A percentile compares a stretch with the other conserved stretches of the same genome.
These are phyloP conservation scores for Aurelia aurita complex sp. Pacific DNA, from an alignment of 30 jellyfish, hydroid and myxozoan genomes.

Conservation along the genomic window DNA sequence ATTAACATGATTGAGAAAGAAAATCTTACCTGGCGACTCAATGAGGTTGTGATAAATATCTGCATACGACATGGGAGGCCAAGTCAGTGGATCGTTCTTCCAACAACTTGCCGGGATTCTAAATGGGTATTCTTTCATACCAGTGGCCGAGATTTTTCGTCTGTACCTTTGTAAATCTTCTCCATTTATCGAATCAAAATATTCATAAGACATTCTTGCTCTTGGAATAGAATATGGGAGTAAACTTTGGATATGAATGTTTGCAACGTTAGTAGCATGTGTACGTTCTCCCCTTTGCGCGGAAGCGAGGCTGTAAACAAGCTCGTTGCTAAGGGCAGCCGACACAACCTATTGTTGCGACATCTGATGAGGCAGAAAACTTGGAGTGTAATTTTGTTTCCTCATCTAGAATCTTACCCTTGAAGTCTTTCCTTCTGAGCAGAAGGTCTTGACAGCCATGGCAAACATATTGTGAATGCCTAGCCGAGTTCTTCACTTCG, in stretches of 20 bases:
- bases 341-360: too few relatives aligned
- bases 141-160: neutral
- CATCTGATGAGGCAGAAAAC: neutral
- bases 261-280: too few relatives aligned
- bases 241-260: neutral
- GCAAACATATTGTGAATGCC: neutral
- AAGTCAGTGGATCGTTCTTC: neutral
- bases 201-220: slow-evolving; percentile 22
- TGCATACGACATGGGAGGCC: slow-evolving; percentile 8
- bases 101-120: slow-evolving; percentile 5
- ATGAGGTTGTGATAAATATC: slow-evolving; percentile 1
- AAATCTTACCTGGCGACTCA: neutral
- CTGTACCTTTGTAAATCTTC: slow-evolving; percentile 11
- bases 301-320: too few relatives aligned
- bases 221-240: neutral
- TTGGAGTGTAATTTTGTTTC: neutral
- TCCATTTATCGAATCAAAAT: slow-evolving; percentile 38
- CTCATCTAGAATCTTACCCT: neutral
- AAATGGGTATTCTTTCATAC: slow-evolving; percentile 1
- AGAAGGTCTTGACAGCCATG: too few relatives aligned
- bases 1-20: too few relatives aligned
- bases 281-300: too few relatives aligned
- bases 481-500: neutral
- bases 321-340: too few relatives aligned
- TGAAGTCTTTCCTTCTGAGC: neutral